phyloP scores from a whole-genome alignment of 2,113 vertebrate species.

The Microtus richardsoni region DNA sequence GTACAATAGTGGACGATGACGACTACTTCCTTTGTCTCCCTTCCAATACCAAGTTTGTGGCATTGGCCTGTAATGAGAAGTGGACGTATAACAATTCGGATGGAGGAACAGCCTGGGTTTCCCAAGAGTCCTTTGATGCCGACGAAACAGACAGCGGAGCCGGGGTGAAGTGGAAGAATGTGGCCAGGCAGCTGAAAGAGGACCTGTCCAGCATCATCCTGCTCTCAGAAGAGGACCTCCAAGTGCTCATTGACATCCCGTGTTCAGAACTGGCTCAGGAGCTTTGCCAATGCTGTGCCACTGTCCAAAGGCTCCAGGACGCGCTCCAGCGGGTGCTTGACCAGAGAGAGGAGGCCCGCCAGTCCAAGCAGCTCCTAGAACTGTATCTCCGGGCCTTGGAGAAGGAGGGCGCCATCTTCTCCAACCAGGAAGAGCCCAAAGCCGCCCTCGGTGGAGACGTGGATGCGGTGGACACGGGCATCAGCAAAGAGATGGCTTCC shows the following conservation, averaged over 20 bases:
- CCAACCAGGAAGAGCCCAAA: constrained; percentile 79
- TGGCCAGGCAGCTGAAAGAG: no score
- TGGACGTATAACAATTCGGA: no score
- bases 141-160: no score
- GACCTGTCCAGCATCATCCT: no score
- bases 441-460: constrained; percentile 70
- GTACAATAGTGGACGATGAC: no score
- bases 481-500: not conserved
- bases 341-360: constrained; percentile 93
- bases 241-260: constrained; percentile 89
- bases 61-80: no score
- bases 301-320: constrained; percentile 88
- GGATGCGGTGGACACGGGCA: constrained; percentile 86
- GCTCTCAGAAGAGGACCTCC: no score
- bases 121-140: no score
- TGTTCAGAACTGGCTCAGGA: not conserved
- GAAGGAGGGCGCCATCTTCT: constrained; percentile 83
- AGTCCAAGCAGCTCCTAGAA: constrained; percentile 93
- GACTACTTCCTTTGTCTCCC: no score
- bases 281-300: not conserved
- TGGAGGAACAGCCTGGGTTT: no score
- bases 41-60: no score
- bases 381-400: constrained; percentile 92
- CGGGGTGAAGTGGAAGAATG: no score
- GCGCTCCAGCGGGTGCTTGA: constrained; percentile 93